Evolutionary conservation across 2,888 invertebrate species (phyloP), one percentile per base, ranked within the genome.

Genomic region (Ceramica pisi): DNA sequence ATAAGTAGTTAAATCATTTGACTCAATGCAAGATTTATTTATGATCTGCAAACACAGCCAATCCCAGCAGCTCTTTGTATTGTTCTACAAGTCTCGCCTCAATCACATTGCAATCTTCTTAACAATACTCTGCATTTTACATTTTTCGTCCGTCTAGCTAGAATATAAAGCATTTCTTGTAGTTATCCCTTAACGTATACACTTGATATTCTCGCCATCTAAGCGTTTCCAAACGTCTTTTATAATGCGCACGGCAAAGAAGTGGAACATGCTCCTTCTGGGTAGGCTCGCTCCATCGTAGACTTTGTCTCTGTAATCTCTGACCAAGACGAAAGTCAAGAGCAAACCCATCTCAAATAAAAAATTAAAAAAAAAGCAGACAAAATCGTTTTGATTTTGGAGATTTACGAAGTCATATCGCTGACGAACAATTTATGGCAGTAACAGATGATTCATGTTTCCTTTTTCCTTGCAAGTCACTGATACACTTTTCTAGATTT

Each of bases 381-480:
- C 23, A 51, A 44, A 19, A n/a, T 1, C 5, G 21, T 12, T 1
- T 8, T 46, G 14, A 14, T 38, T 46, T 26, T 8, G 1, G 12
- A 21, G n/a, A 10, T 23, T 44, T 23, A 35, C 35, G n/a, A 70
- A 12, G 10, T 35, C 14, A 4, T 51, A 9, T 10, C 56, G 19
- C 14, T 67, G 38, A 46, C 12, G 19, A 55, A 9, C 14, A 26
- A 21, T 48, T 46, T 61, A 46, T 38, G 35, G 19, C 55, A 62
- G 14, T 41, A 14, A 51, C n/a, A 57, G 44, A 50, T 1, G 4
- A 10, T 65, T 35, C 16, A 50, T 31, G 19, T 26, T 44, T 50
- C 26, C 35, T 50, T 57, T 71, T 14, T 21, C 57, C 46, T 66
- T 59, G 19, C 1, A 57, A 50, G 12, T 7, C n/a, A 46, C 12